Conservation (phyloP, 2,797 vertebrate genomes). For the Choloepus didactylus region DNA sequence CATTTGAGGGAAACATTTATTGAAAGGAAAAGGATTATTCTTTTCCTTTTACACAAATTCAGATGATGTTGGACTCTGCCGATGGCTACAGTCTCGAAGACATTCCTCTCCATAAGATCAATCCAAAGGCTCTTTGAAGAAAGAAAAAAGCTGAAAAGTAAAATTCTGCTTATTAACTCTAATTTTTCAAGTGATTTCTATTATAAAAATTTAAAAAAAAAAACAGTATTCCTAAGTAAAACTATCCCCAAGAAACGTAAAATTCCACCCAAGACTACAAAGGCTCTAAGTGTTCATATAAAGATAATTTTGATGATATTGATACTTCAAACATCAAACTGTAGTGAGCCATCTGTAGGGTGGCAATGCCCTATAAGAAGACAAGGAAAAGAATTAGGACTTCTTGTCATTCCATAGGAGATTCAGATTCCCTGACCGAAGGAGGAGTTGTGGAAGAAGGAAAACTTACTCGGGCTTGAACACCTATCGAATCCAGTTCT, state of each 20-base stretch:
- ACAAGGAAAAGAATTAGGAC: neutral
- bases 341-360: neutral
- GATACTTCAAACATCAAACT: neutral
- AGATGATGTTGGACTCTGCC: neutral
- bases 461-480: neutral
- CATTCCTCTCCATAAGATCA: slow-evolving; percentile 46
- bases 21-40: neutral
- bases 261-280: slow-evolving; percentile 42
- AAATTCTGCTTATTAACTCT: slow-evolving; percentile 48
- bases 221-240: slow-evolving; percentile 57
- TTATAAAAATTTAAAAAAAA: slow-evolving; percentile 45
- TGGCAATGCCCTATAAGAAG: neutral
- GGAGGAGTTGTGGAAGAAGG: neutral
- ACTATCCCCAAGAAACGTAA: slow-evolving; percentile 53
- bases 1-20: slow-evolving; percentile 53
- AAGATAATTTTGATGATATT: slow-evolving; percentile 12
- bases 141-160: slow-evolving; percentile 16
- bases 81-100: neutral
- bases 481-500: neutral
- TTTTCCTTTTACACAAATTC: slow-evolving; percentile 60
- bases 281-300: slow-evolving; percentile 7
- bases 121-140: neutral
- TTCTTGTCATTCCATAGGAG: neutral
- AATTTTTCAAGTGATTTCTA: slow-evolving; percentile 41
- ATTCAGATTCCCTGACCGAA: neutral